Percentiles rank a stretch among this genome's conserved stretches.
Conservation (phyloP, 2,113 vertebrate genomes). For the Daphoenositta chrysoptera region DNA sequence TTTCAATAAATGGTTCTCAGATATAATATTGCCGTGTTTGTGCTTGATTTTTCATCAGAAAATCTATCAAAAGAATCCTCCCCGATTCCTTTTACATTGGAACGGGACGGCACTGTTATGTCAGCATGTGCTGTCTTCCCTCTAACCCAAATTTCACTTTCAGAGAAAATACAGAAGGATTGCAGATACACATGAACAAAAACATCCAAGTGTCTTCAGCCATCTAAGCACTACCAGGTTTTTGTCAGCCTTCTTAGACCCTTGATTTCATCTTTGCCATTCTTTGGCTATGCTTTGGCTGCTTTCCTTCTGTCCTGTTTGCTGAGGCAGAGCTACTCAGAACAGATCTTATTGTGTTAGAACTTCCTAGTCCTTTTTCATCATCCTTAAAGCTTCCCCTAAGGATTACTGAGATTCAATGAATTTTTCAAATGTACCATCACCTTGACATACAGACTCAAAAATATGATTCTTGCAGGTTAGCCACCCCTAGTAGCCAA, state of each 20-base stretch:
- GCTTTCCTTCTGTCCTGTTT: background rate
- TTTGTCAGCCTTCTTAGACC: background rate
- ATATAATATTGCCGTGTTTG: no score
- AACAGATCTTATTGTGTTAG: background rate
- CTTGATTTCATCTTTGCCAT: background rate
- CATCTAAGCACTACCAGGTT: background rate
- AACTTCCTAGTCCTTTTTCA: background rate
- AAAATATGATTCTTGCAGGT: background rate
- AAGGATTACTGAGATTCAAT: background rate
- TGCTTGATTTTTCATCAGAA: no score
- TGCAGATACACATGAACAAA: background rate
- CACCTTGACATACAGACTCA: background rate
- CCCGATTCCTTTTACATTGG: no score
- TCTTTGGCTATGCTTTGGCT: background rate
- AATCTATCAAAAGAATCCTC: no score
- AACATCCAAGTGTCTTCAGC: background rate
- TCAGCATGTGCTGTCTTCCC: background rate
- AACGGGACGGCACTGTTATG: background rate
- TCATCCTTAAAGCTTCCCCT: background rate
- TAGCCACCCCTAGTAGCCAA: background rate
- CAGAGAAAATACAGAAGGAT: background rate
- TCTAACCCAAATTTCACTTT: background rate
- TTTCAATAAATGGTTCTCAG: no score
- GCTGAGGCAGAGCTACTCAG: background rate
- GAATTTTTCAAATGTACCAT: constrained; percentile 4